Conservation (phyloP, 2,113 vertebrate genomes). For the Gadus chalcogrammus region DNA sequence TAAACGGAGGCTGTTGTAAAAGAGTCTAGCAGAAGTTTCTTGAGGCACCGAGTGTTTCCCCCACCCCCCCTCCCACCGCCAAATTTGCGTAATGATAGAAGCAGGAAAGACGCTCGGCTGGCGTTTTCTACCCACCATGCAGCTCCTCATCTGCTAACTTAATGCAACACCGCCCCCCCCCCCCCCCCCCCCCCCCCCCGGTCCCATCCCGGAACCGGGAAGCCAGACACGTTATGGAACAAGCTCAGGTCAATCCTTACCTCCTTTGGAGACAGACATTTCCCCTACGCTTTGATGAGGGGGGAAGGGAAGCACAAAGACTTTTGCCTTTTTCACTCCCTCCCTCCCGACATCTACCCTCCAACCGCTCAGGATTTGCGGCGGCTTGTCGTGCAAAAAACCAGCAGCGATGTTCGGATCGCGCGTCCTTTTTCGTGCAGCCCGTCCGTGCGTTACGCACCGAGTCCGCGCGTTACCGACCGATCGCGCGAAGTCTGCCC, state of each 20-base stretch:
- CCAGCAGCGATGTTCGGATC: conserved; percentile 76
- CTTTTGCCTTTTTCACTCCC: conserved; percentile 88
- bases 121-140: conserved; percentile 33
- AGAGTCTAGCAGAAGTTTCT: neutral
- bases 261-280: conserved; percentile 90
- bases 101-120: conserved; percentile 52
- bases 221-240: conserved; percentile 20
- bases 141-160: conserved; percentile 15
- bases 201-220: neutral
- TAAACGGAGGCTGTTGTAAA: neutral
- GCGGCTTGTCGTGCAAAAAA: conserved; percentile 82
- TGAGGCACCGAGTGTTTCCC: neutral
- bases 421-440: conserved; percentile 73
- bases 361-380: conserved; percentile 69
- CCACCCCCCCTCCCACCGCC: too few species aligned
- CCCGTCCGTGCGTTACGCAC: conserved; percentile 50
- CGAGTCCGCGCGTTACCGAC: conserved; percentile 52
- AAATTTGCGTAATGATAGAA: conserved; percentile 19
- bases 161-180: conserved; percentile 6
- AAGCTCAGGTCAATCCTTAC: conserved; percentile 69
- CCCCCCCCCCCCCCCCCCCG: conserved; percentile 33
- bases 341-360: conserved; percentile 69
- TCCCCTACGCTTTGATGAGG: conserved; percentile 87
- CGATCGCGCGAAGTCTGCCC: conserved; percentile 72
- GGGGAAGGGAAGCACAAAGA: conserved; percentile 94